Percentiles rank a stretch among this genome's conserved stretches.
phyloP scores from a whole-genome alignment of 2,888 invertebrate genomes.

The Tenthredo livida region DNA sequence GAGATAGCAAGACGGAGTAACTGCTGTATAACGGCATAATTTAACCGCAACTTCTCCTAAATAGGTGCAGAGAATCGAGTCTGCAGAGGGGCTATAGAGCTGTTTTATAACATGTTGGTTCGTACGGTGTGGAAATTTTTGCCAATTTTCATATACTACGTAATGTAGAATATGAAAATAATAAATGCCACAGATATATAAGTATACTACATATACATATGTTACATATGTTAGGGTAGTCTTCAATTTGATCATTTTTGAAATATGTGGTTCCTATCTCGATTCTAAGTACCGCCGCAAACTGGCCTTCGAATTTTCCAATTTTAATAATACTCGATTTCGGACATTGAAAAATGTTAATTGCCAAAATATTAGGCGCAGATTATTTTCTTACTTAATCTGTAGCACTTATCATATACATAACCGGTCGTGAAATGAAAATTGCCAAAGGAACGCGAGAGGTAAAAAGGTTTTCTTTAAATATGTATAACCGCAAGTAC shows the following conservation, averaged over 20 bases:
- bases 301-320: no score
- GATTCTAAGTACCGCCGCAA: no score
- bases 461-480: slow-evolving; percentile 11
- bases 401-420: neutral
- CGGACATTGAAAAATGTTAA: no score
- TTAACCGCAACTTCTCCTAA: slow-evolving; percentile 29
- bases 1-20: slow-evolving; percentile 29
- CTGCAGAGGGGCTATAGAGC: neutral
- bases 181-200: neutral
- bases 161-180: neutral
- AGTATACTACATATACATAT: no score
- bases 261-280: no score
- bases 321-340: no score
- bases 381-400: neutral
- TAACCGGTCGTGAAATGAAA: neutral
- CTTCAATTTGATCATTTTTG: no score
- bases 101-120: neutral
- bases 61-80: slow-evolving; percentile 16
- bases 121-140: neutral
- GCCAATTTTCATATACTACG: neutral
- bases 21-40: slow-evolving; percentile 41
- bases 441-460: neutral
- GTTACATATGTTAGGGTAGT: no score
- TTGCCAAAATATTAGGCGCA: neutral
- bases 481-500: neutral